A percentile compares a stretch with the other conserved stretches of the same genome.
Conservation (phyloP, 2,797 vertebrate species). For the Zalophus californianus region DNA sequence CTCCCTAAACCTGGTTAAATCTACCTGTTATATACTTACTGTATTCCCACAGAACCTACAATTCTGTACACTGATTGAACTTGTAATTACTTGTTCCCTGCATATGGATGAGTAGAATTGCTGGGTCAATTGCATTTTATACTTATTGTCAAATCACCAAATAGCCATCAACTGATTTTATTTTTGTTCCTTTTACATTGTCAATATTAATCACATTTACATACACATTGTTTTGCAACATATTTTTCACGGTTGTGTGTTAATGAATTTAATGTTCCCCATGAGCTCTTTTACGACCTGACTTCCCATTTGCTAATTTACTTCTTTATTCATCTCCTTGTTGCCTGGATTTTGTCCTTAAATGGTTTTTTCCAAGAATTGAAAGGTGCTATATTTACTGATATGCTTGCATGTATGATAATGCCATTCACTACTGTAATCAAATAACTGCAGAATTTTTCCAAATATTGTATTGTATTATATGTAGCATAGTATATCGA, state of each 20-base stretch:
- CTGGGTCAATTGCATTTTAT: neutral
- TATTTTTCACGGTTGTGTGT: neutral
- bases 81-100: neutral
- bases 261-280: neutral
- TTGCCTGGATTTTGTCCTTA: conserved; percentile 14
- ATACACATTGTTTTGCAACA: neutral
- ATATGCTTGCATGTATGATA: neutral
- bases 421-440: neutral
- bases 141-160: neutral
- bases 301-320: neutral
- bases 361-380: neutral
- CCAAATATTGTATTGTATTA: neutral
- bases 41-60: neutral
- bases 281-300: neutral
- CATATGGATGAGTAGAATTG: neutral
- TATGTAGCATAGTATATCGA: neutral
- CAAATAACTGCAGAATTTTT: neutral
- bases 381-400: neutral
- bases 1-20: neutral
- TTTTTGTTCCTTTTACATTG: neutral
- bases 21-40: neutral
- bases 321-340: neutral
- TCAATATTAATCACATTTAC: neutral
- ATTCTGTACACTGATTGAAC: neutral
- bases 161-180: neutral